Evolutionary conservation across 2,888 invertebrate genomes (phyloP), one percentile per base, ranked within the genome.

Genomic region (Thereva unica): DNA sequence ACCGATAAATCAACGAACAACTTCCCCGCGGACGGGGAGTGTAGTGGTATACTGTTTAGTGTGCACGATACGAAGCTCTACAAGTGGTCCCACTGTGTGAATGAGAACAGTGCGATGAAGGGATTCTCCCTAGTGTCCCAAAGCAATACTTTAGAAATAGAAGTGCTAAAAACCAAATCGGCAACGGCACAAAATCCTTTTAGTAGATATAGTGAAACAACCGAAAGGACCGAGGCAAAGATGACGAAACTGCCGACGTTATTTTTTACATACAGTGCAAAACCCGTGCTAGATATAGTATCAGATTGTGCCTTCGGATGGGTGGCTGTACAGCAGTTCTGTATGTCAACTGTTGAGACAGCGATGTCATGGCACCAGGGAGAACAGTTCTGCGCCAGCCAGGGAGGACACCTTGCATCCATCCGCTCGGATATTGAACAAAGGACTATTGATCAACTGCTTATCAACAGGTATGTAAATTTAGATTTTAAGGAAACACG

Each of bases 281-380:
- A 86, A 72, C 83, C 86, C 1, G 78, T 88, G 3, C 83, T 84
- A 4, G 86, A 85, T 35, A 78, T 89, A 2, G 85, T 87, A 35
- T 86, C 86, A 1, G 84, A 84, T 71, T 90, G 90, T 77, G 87
- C 86, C 53, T 90, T 87, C 72, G 89, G 89, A 0, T 90, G 89
- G 89, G 85, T 89, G 67, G 80, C 86, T 3, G 82, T 87, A 68
- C 84, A 85, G 55, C 87, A 87, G 72, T 87, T 87, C 77, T 90
- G 90, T 75, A 83, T 90, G 73, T 78, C 85, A 64, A 85, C 86
- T 5, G 80, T 87, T 67, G 85, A 88, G 71, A 83, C 84, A 49
- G 78, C 82, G 4, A 78, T 85, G 71, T 78, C 86, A 0, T 91
- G 90, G 90, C 78, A 83, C 9, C 86, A 87, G 68, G 89, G 89